phyloP scores from a whole-genome alignment of 2,888 invertebrate species.

The Mantis religiosa region DNA sequence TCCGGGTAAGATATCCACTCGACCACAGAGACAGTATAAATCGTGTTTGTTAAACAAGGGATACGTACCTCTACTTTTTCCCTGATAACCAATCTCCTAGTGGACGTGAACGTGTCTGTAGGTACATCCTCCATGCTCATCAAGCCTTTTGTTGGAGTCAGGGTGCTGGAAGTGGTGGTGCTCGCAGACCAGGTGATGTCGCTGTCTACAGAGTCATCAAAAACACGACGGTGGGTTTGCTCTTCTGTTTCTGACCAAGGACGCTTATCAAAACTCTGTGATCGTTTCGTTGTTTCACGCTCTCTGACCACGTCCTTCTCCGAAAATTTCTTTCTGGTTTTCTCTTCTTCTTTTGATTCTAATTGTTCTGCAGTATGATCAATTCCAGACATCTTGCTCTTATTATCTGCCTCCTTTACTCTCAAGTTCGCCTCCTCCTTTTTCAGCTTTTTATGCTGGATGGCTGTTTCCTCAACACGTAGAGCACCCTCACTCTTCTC shows the following conservation, averaged over 20 bases:
- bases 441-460: slow-evolving; percentile 31
- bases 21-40: too few species aligned
- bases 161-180: slow-evolving; percentile 7
- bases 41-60: slow-evolving; percentile 6
- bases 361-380: not conserved
- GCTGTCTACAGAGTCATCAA: slow-evolving; percentile 16
- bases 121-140: slow-evolving; percentile 25
- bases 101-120: not conserved
- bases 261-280: slow-evolving; percentile 24
- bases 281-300: slow-evolving; percentile 25
- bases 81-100: not conserved
- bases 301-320: not conserved
- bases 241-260: slow-evolving; percentile 25
- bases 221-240: not conserved
- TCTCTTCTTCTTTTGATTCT: not conserved
- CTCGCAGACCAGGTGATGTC: slow-evolving; percentile 7
- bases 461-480: slow-evolving; percentile 38
- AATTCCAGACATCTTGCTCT: slow-evolving; percentile 25
- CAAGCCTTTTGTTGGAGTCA: slow-evolving; percentile 19
- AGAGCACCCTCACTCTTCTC: not conserved
- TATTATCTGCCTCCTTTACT: slow-evolving; percentile 23
- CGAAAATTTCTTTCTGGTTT: not conserved
- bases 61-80: slow-evolving; percentile 22
- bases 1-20: too few species aligned
- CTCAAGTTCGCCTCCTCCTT: slow-evolving; percentile 22